Base-by-base conservation (phyloP, 2,113 vertebrate species). In the Phylloscopus trochiloides region DNA sequence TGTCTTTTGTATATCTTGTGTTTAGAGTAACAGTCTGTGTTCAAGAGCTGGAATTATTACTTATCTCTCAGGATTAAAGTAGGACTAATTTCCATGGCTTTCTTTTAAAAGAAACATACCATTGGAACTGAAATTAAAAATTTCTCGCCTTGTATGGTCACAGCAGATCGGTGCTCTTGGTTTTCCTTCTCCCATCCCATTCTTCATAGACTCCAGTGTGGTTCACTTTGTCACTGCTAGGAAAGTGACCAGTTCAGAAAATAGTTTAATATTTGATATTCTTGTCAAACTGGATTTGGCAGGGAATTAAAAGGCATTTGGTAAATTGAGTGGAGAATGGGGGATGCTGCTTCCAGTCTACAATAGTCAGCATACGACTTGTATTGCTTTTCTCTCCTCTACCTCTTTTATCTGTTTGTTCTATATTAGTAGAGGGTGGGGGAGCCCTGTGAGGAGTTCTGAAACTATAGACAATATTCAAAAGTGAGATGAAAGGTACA, bases 281-380 rank as follows among this genome's bases (percentile, higher is more conserved):
- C n/a, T 85, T 78, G 67, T 80, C 72, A 65, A 54, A 77, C 14
- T 65, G 50, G 14, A 65, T 89, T 86, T 94, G 54, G 3, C 31
- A 73, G 25, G 50, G 36, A 19, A 22, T 68, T 92, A 59, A 83
- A 88, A 79, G 43, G 5, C n/a, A 29, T 72, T 42, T 82, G 16
- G 7, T 82, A 67, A 78, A 51, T 14, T 31, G 28, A 76, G 17
- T 36, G 24, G 28, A 73, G 20, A 70, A 58, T 28, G 48, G 54
- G 14, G 14, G 11, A 26, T 43, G 5, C 21, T n/a, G 28, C 45
- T 73, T 79, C 71, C 45, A 68, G 1, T 86, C n/a, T 71, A 55
- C 42, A 47, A 7, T 26, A 68, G 26, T 25, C 0, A 3, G 22
- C 11, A 57, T 12, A 43, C 0, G 3, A 31, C 3, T 48, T 77